Evolutionary conservation across 1,140 invertebrate genomes (phyloP).

Genomic region (Phenacoccus solenopsis): DNA sequence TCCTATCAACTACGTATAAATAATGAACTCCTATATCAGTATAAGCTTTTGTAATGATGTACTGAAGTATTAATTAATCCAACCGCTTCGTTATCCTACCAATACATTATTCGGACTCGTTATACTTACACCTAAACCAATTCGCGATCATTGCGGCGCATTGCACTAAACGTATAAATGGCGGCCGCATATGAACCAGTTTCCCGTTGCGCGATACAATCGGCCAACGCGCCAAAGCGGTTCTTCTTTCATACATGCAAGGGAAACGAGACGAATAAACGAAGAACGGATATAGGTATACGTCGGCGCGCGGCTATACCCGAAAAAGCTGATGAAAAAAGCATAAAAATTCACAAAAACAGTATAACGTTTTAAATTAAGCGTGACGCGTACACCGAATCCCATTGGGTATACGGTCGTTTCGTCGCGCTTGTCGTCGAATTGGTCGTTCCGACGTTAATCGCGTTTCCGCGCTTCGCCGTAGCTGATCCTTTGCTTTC

Average conservation of each 20-base stretch:
- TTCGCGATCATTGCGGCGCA: no score
- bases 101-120: no score
- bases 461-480: background rate
- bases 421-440: conserved; percentile 11
- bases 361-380: conserved; percentile 6
- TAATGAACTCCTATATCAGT: no score
- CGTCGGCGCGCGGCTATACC: background rate
- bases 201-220: background rate
- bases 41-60: no score
- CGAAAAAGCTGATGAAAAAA: no score
- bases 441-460: conserved; percentile 14
- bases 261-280: background rate
- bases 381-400: conserved; percentile 4
- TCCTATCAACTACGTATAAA: no score
- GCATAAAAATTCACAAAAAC: conserved; percentile 5
- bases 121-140: no score
- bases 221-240: background rate
- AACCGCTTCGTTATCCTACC: no score
- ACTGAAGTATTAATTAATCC: no score
- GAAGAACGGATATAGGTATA: background rate
- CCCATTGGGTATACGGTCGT: background rate
- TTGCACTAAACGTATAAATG: background rate
- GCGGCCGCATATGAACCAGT: background rate
- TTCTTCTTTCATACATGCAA: background rate
- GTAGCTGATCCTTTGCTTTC: background rate